phyloP scores from a whole-genome alignment of 2,113 vertebrate genomes.

The Hassar affinis region DNA sequence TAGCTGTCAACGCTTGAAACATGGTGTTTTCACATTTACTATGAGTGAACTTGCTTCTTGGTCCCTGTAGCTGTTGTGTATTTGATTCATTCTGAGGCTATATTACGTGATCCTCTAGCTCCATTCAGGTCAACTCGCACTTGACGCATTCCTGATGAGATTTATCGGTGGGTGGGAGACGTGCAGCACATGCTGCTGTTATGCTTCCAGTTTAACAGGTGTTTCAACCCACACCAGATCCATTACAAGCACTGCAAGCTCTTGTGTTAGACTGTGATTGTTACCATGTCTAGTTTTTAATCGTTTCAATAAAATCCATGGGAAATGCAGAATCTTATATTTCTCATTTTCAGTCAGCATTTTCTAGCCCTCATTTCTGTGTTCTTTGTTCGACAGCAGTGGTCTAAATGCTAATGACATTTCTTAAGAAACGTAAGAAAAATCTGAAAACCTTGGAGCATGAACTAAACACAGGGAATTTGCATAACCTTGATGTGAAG shows the following conservation, averaged over 20 bases:
- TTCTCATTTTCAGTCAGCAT: neutral
- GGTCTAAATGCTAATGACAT: neutral
- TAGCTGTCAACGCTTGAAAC: neutral
- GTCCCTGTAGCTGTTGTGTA: neutral
- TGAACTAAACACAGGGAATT: neutral
- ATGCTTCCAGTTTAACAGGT: conserved; percentile 5
- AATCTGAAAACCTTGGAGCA: neutral
- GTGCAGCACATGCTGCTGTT: neutral
- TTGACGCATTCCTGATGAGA: neutral
- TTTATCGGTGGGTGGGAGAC: neutral
- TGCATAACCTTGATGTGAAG: neutral
- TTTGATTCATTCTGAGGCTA: neutral
- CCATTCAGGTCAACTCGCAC: neutral
- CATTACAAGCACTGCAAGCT: neutral
- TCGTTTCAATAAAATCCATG: neutral
- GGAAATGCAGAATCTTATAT: neutral
- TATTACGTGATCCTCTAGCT: neutral
- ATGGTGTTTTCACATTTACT: neutral
- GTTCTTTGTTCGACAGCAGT: neutral
- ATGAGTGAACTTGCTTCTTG: neutral
- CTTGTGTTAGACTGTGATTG: neutral
- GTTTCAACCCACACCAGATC: neutral
- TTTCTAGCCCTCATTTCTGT: neutral
- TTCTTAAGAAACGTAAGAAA: neutral
- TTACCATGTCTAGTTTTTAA: neutral